Percentiles rank a stretch among this genome's conserved stretches.
Evolutionary conservation across 1,140 invertebrate species (phyloP).

Genomic region (Metaphire vulgaris): DNA sequence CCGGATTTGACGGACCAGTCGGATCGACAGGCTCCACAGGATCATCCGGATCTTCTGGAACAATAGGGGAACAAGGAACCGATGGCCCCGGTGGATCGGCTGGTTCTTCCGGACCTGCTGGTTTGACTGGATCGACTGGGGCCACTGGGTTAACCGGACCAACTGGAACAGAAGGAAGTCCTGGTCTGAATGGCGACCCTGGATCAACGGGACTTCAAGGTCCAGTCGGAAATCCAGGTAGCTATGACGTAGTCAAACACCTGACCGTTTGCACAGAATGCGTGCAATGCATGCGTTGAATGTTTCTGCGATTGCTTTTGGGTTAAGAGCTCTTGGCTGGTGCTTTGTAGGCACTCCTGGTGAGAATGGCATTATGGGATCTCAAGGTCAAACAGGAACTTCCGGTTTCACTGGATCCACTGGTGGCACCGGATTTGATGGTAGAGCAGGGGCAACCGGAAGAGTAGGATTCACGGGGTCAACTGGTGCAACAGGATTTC

Average conservation of each 20-base stretch:
- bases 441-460: neutral
- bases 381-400: too few relatives aligned
- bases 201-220: conserved; percentile 19
- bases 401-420: neutral
- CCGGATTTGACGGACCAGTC: neutral
- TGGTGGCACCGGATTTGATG: neutral
- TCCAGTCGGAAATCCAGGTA: conserved; percentile 13
- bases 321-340: too few relatives aligned
- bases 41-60: conserved; percentile 1
- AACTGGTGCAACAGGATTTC: neutral
- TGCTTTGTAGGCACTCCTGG: too few relatives aligned
- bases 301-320: too few relatives aligned
- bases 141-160: neutral
- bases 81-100: neutral
- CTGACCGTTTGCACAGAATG: too few relatives aligned
- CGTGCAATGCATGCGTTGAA: too few relatives aligned
- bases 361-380: too few relatives aligned
- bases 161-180: neutral
- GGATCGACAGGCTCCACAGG: conserved; percentile 4
- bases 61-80: neutral
- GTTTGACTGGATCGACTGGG: conserved; percentile 9
- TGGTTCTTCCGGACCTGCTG: conserved; percentile 10
- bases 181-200: neutral
- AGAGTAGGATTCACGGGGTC: neutral
- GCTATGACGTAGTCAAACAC: too few relatives aligned